Conservation (phyloP, 2,113 vertebrate genomes). For the Aegypius monachus region DNA sequence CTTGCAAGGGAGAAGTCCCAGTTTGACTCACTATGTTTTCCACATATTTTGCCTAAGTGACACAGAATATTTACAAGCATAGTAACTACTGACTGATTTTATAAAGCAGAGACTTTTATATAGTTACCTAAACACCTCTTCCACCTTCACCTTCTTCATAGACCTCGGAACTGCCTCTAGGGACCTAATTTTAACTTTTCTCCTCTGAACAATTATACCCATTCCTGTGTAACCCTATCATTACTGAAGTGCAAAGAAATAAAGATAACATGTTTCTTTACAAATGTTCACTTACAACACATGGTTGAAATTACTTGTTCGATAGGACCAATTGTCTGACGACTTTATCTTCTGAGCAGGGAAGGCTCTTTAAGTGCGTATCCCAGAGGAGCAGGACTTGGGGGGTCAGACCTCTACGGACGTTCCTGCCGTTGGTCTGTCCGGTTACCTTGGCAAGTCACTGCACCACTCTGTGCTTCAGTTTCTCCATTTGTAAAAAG, state of each 20-base stretch:
- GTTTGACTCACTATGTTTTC: conserved; percentile 14
- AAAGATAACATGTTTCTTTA: neutral
- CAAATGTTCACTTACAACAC: neutral
- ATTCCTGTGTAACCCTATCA: neutral
- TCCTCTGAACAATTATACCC: neutral
- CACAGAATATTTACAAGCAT: neutral
- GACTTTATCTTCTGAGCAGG: neutral
- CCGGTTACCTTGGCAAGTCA: neutral
- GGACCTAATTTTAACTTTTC: neutral
- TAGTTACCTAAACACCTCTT: neutral
- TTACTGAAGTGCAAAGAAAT: neutral
- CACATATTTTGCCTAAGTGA: neutral
- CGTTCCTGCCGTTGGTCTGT: fast-evolving
- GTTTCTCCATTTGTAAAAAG: neutral
- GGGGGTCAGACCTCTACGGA: neutral
- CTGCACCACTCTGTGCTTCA: neutral
- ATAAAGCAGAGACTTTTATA: neutral
- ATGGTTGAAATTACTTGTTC: neutral
- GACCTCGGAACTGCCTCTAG: neutral
- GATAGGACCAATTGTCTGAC: neutral
- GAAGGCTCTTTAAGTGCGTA: neutral
- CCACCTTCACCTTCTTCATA: neutral
- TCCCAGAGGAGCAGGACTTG: neutral
- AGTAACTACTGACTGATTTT: neutral
- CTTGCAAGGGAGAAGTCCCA: neutral